Evolutionary conservation across 2,888 invertebrate genomes (phyloP).

Genomic region (Cosmia pyralina): DNA sequence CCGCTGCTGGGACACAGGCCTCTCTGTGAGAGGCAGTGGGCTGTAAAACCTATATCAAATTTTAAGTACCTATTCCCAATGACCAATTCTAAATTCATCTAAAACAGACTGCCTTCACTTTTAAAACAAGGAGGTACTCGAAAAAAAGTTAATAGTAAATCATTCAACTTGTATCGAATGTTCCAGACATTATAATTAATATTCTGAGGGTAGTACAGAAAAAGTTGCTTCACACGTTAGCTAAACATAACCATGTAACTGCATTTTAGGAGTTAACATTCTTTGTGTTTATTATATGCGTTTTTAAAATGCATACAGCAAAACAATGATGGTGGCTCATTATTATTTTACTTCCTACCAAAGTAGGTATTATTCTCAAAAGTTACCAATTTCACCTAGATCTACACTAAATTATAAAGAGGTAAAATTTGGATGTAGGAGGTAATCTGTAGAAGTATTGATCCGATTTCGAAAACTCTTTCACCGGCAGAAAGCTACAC

Average conservation of each 20-base stretch:
- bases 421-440: too few species aligned
- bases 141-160: not conserved
- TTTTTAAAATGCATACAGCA: not conserved
- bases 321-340: too few species aligned
- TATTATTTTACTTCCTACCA: not conserved
- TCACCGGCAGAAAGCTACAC: too few species aligned
- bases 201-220: constrained; percentile 29
- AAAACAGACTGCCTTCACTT: not conserved
- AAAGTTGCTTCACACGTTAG: not conserved
- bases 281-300: not conserved
- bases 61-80: too few species aligned
- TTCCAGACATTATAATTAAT: constrained; percentile 12
- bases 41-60: too few species aligned
- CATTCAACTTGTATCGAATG: constrained; percentile 1
- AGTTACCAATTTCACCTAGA: not conserved
- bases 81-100: not conserved
- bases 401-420: too few species aligned
- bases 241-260: constrained; percentile 40
- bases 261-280: constrained; percentile 9
- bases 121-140: not conserved
- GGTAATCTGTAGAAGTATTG: too few species aligned
- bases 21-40: too few species aligned
- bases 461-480: too few species aligned
- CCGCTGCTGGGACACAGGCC: too few species aligned
- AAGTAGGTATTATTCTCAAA: not conserved